phyloP scores from a whole-genome alignment of 1,140 invertebrate genomes.

The Drosophila pachea region DNA sequence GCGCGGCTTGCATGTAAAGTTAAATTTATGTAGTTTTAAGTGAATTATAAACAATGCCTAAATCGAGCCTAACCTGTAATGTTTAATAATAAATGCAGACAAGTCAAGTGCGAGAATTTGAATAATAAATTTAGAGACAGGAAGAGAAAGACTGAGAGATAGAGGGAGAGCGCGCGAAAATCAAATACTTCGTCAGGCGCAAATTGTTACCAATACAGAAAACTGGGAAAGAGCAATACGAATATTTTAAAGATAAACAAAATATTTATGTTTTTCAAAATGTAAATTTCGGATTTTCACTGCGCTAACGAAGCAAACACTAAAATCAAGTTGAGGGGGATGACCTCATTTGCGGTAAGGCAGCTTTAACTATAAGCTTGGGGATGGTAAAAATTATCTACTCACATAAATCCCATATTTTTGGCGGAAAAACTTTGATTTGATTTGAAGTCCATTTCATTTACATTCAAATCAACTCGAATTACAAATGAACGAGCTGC shows the following conservation, averaged over 20 bases:
- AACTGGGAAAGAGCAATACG: constrained; percentile 41
- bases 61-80: constrained; percentile 43
- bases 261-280: constrained; percentile 67
- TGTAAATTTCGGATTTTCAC: constrained; percentile 51
- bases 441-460: not conserved
- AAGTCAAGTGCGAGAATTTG: constrained; percentile 62
- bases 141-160: not conserved
- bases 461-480: not conserved
- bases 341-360: not conserved
- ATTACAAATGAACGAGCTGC: not conserved
- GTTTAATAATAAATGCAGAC: constrained; percentile 56
- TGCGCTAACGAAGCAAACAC: constrained; percentile 68
- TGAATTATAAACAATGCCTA: constrained; percentile 69
- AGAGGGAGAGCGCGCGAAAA: constrained; percentile 20
- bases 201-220: constrained; percentile 56
- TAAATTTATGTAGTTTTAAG: constrained; percentile 75
- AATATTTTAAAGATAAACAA: constrained; percentile 38
- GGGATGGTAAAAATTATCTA: not conserved
- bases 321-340: not conserved
- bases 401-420: not conserved
- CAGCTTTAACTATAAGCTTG: not conserved
- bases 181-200: constrained; percentile 46
- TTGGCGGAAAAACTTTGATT: no score
- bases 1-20: constrained; percentile 67
- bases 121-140: constrained; percentile 64